Evolutionary conservation across 2,888 invertebrate species (phyloP).

Genomic region (Apamea anceps): DNA sequence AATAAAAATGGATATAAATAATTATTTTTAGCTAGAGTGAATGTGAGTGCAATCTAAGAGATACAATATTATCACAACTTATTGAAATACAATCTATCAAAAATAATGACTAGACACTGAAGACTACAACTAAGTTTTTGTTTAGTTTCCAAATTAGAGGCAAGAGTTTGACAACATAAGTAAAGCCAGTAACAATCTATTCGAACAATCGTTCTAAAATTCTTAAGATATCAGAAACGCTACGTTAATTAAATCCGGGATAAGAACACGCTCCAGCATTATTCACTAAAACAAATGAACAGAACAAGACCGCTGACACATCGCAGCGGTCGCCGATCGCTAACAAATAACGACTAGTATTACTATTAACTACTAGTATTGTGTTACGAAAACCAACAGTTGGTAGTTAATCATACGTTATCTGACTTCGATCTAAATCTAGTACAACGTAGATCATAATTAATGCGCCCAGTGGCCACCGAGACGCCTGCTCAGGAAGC

Average conservation of each 20-base stretch:
- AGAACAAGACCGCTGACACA: constrained; percentile 58
- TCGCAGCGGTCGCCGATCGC: constrained; percentile 49
- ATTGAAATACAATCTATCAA: constrained; percentile 21
- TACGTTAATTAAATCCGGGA: constrained; percentile 51
- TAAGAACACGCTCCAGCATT: constrained; percentile 45
- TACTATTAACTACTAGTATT: constrained; percentile 64
- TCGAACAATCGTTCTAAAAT: constrained; percentile 19
- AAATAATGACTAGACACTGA: not conserved
- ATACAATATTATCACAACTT: constrained; percentile 26
- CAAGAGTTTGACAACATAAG: not conserved
- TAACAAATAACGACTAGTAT: constrained; percentile 67
- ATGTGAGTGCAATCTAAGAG: not conserved
- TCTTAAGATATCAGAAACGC: constrained; percentile 29
- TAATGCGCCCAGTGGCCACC: constrained; percentile 83
- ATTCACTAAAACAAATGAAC: constrained; percentile 59
- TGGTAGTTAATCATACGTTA: constrained; percentile 83
- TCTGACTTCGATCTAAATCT: constrained; percentile 83
- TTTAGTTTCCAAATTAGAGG: not conserved
- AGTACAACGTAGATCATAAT: constrained; percentile 84
- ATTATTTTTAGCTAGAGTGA: constrained; percentile 19
- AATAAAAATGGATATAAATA: constrained; percentile 8
- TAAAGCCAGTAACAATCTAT: constrained; percentile 4
- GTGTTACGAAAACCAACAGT: constrained; percentile 74
- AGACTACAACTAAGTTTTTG: not conserved
- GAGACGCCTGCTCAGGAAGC: constrained; percentile 83